Conservation (phyloP, 2,888 invertebrate genomes). For the Hypercompe scribonia region DNA sequence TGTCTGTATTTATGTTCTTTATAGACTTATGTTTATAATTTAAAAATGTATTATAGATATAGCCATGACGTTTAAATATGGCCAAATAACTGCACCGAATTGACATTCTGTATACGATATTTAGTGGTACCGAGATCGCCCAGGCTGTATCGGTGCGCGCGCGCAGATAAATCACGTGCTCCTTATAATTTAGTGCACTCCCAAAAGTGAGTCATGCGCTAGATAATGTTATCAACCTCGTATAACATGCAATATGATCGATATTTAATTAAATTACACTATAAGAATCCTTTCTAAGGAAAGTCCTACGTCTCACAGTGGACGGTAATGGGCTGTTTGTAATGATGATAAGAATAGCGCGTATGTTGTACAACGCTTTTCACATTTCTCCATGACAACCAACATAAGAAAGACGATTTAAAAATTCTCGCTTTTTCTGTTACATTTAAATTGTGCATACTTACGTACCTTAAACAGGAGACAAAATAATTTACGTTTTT, state of each 20-base stretch:
- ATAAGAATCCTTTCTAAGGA: too few relatives aligned
- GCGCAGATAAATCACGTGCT: conserved; percentile 52
- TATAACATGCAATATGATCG: conserved; percentile 12
- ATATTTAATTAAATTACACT: conserved; percentile 6
- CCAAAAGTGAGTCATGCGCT: conserved; percentile 50
- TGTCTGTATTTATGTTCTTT: too few relatives aligned
- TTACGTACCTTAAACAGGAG: background rate
- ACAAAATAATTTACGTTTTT: background rate
- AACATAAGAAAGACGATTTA: background rate
- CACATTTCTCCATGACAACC: background rate
- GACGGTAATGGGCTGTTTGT: too few relatives aligned
- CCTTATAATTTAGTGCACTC: conserved; percentile 53
- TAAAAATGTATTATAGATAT: too few relatives aligned
- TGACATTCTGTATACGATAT: background rate
- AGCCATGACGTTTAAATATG: background rate
- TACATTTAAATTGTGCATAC: background rate
- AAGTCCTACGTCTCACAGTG: too few relatives aligned
- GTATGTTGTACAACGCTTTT: too few relatives aligned
- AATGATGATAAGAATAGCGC: too few relatives aligned
- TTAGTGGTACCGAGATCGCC: background rate
- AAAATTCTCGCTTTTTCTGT: background rate
- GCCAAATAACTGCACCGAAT: background rate
- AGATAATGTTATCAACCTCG: conserved; percentile 43
- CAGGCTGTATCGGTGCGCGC: conserved; percentile 37
- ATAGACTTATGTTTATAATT: background rate